Evolutionary conservation across 1,140 invertebrate species (phyloP).

Genomic region (Meloidogyne hapla): DNA sequence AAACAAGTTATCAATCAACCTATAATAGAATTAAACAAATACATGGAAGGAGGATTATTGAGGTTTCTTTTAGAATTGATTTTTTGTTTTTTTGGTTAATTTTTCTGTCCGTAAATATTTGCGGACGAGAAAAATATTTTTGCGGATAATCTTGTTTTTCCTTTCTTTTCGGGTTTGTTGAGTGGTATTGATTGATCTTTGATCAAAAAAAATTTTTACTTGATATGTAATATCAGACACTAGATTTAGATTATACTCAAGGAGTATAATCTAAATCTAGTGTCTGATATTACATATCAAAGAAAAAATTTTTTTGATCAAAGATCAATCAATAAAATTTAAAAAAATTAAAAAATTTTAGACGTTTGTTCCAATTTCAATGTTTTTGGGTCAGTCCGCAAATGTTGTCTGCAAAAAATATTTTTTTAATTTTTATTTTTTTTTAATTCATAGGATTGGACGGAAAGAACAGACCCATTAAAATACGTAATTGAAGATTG

Average conservation of each 20-base stretch:
- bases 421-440: background rate
- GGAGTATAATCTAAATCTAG: no score
- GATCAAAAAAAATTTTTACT: no score
- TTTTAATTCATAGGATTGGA: constrained; percentile 72
- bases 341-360: no score
- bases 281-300: no score
- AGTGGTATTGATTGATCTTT: no score
- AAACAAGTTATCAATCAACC: constrained; percentile 7
- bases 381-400: background rate
- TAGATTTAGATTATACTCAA: no score
- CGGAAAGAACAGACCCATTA: constrained; percentile 83
- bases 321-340: no score
- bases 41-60: constrained; percentile 12
- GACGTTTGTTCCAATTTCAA: background rate
- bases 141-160: background rate
- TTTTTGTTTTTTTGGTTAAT: background rate
- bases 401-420: background rate
- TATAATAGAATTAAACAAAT: constrained; percentile 21
- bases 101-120: no score
- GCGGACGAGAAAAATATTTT: no score
- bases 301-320: no score
- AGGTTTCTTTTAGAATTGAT: background rate
- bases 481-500: constrained; percentile 97
- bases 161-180: background rate
- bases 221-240: no score